Evolutionary conservation across 1,140 invertebrate genomes (phyloP), one percentile per base, ranked within the genome.

Genomic region (Phenacoccus solenopsis): DNA sequence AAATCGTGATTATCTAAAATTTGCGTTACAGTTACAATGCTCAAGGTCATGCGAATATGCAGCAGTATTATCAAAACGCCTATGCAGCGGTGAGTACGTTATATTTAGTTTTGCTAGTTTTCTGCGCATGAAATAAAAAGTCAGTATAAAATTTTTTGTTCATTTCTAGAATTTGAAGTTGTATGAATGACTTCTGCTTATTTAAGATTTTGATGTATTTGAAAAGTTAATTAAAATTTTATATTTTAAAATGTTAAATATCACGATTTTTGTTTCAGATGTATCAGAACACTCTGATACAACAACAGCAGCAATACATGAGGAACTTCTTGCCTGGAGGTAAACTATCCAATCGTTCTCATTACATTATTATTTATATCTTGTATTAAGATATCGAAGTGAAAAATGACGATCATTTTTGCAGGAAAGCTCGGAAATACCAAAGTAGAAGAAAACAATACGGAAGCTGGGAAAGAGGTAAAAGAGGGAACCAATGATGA

Each of bases 221-320:
- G n/a, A n/a, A n/a, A n/a, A n/a, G n/a, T n/a, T n/a, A n/a, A n/a
- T n/a, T n/a, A n/a, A n/a, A n/a, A n/a, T n/a, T n/a, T n/a, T n/a
- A n/a, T n/a, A n/a, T n/a, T n/a, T n/a, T n/a, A n/a, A n/a, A n/a
- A n/a, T n/a, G n/a, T n/a, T n/a, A n/a, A n/a, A n/a, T n/a, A n/a
- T n/a, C n/a, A n/a, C n/a, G n/a, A n/a, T 49, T 49, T 49, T 49
- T n/a, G 22, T 27, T 16, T 16, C 22, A 64, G 59, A 25, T 64
- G 25, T 64, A 64, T 64, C 59, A 64, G 22, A 64, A 64, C 16
- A 27, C 25, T 13, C 25, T 64, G 59, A 25, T 64, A 22, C 59
- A 64, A 64, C 59, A 64, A 25, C 59, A 64, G 21, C 59, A 64
- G 16, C 59, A 64, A 16, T 64, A 64, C 16, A 64, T 64, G 59